Evolutionary conservation across 1,140 invertebrate species (phyloP).

Genomic region (Heliconius hermathena): DNA sequence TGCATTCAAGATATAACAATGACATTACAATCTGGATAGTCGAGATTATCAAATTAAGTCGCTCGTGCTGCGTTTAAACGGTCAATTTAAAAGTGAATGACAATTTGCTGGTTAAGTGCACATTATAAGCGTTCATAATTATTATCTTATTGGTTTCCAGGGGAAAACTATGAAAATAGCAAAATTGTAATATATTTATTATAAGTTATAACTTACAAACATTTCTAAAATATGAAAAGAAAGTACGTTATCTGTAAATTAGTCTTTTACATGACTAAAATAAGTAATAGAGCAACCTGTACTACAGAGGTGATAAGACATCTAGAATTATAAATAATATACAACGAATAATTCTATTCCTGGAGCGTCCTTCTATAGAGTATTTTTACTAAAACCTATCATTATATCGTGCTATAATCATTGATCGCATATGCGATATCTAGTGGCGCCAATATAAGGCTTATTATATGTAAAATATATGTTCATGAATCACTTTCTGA

Average conservation of each 20-base stretch:
- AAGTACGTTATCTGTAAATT: too few relatives aligned
- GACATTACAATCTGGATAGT: constrained; percentile 22
- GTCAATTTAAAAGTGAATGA: background rate
- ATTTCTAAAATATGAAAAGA: too few relatives aligned
- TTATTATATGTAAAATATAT: constrained; percentile 10
- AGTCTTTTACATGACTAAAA: background rate
- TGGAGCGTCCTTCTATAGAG: too few relatives aligned
- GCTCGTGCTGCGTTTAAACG: constrained; percentile 24
- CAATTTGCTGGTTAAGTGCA: background rate
- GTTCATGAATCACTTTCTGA: constrained; percentile 1
- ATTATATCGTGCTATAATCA: constrained; percentile 1
- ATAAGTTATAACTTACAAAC: too few relatives aligned
- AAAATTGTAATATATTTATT: too few relatives aligned
- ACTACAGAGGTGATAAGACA: background rate
- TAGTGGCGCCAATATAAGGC: background rate
- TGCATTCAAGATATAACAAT: constrained; percentile 18
- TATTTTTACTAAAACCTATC: background rate
- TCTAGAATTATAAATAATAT: too few relatives aligned
- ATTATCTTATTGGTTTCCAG: too few relatives aligned
- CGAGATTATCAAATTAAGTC: constrained; percentile 34
- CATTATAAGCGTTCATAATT: too few relatives aligned
- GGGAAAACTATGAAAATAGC: too few relatives aligned
- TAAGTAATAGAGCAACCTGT: background rate
- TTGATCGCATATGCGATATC: background rate
- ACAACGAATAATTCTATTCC: too few relatives aligned